Evolutionary conservation across 2,888 invertebrate species (phyloP).

Genomic region (Macrosiphum euphorbiae): DNA sequence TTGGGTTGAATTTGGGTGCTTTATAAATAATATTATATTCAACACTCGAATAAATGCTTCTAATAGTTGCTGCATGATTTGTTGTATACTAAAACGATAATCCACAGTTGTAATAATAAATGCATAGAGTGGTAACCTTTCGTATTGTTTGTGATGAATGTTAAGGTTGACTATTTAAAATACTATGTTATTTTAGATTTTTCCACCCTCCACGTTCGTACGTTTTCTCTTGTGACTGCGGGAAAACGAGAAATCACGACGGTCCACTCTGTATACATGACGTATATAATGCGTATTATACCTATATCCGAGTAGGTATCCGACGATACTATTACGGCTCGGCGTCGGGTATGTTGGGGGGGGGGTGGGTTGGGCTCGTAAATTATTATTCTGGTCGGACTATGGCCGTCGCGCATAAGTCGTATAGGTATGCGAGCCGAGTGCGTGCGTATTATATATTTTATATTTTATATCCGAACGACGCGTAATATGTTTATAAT

Average conservation of each 20-base stretch:
- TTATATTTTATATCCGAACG: not conserved
- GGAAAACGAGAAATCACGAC: not conserved
- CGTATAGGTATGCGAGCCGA: not conserved
- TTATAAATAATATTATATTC: not conserved
- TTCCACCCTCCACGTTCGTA: not conserved
- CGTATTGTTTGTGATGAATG: not conserved
- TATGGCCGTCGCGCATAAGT: not conserved
- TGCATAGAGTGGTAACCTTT: not conserved
- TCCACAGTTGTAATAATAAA: not conserved
- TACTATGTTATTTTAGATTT: not conserved
- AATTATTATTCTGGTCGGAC: not conserved
- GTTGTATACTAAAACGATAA: not conserved
- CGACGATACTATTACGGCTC: not conserved
- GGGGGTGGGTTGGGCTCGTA: not conserved
- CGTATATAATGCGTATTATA: not conserved
- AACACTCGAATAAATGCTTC: not conserved
- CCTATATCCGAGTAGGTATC: not conserved
- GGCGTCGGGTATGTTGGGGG: not conserved
- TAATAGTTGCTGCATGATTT: not conserved
- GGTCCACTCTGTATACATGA: not conserved
- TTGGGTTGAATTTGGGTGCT: not conserved
- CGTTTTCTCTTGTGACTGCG: not conserved
- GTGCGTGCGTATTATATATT: slow-evolving; percentile 5
- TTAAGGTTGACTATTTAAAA: not conserved
- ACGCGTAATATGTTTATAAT: not conserved